Evolutionary conservation across 2,113 vertebrate genomes (phyloP), one percentile per base, ranked within the genome.

Genomic region (Onychostruthus taczanowskii): DNA sequence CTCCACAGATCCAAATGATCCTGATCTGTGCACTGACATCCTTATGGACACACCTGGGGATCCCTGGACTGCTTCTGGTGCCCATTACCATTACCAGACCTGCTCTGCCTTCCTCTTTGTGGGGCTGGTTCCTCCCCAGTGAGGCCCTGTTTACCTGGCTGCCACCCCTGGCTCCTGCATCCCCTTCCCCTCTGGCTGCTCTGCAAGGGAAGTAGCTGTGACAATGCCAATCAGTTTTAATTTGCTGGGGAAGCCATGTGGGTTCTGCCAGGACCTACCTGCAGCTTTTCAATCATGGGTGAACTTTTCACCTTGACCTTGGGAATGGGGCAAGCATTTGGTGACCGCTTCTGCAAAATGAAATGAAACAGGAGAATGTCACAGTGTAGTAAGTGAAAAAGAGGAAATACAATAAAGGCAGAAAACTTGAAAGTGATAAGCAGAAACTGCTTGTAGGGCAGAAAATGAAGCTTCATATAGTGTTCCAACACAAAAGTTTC

Each of bases 241-340:
- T 76, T 92, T 55, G n/a, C 53, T 70, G 66, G 11, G 23, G 20
- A 35, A 84, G 33, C 43, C n/a, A 21, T 2, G 6, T n/a, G 50
- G 44, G 63, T 6, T 88, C 58, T n/a, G 43, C 39, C 37, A 70
- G 41, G 35, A 90, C 97, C 86, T 93, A 98, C 98, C 98, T 98
- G 98, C 43, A 98, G 97, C 92, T 98, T 98, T 95, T 98, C 98
- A 64, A 98, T 98, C 94, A 98, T 97, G 94, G 98, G 94, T 1
- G 98, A 98, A 79, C 97, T 98, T 97, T 98, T 98, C 97, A 98
- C 94, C 59, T 98, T 98, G 93, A 98, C 59, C 82, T 97, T 98
- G 49, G 97, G 96, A 56, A 96, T 35, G 30, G 97, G 93, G 69
- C 95, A 95, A 35, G 94, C 84, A 44, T 59, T 97, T 88, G 97